Conservation (phyloP, 2,888 invertebrate genomes). For the Apodemia zela region DNA sequence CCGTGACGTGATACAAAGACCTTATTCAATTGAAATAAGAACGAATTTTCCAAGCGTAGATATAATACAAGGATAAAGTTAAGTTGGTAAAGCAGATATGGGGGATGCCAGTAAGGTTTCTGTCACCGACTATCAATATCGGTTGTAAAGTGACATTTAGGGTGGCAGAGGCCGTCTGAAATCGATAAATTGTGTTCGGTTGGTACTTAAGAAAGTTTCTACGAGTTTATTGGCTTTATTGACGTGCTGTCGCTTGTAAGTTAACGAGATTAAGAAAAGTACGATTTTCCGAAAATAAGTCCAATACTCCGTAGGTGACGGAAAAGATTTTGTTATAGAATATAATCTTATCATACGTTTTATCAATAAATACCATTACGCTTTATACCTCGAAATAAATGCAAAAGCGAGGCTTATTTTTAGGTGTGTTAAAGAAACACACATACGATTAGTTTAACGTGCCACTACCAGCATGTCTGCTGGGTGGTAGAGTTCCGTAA, state of each 20-base stretch:
- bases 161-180: conserved; percentile 67
- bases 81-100: conserved; percentile 40
- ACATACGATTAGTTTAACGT: no score
- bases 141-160: conserved; percentile 69
- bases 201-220: conserved; percentile 67
- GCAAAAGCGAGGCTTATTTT: no score
- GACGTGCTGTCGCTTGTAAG: conserved; percentile 56
- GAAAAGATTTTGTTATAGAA: not conserved
- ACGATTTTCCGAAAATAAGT: not conserved
- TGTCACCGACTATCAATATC: conserved; percentile 77
- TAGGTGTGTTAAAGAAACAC: no score
- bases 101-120: conserved; percentile 56
- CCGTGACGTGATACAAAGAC: conserved; percentile 23
- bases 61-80: conserved; percentile 24
- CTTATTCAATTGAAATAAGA: conserved; percentile 37
- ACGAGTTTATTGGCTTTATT: conserved; percentile 69
- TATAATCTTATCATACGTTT: no score
- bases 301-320: not conserved
- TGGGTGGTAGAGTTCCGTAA: no score
- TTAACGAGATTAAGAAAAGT: conserved; percentile 28
- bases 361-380: no score
- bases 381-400: no score
- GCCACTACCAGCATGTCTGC: no score
- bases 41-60: conserved; percentile 31
- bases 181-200: conserved; percentile 71